Evolutionary conservation across 2,888 invertebrate genomes (phyloP).

Genomic region (Hedya salicella): DNA sequence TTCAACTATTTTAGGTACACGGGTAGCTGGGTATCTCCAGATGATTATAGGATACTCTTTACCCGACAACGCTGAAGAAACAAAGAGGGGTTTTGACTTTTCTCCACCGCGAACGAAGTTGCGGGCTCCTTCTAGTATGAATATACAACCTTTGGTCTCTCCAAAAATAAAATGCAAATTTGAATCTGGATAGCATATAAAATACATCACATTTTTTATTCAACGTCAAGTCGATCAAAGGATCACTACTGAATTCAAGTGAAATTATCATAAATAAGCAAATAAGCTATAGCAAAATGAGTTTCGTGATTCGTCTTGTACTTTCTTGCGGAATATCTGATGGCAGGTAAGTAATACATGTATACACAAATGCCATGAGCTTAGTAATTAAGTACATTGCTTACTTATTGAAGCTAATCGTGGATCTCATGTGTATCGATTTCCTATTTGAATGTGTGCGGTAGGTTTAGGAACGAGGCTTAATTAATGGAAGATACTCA

Average conservation of each 20-base stretch:
- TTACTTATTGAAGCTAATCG: constrained; percentile 29
- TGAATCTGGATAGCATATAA: not conserved
- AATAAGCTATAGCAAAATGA: not conserved
- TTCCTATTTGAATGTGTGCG: constrained; percentile 22
- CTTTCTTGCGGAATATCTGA: not conserved
- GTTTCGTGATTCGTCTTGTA: not conserved
- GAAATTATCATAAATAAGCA: not conserved
- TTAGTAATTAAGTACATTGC: constrained; percentile 21
- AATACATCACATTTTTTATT: not conserved
- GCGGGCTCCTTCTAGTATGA: too few relatives aligned
- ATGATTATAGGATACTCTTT: too few relatives aligned
- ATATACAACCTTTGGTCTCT: not conserved
- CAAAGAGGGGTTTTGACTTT: too few relatives aligned
- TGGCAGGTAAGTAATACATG: not conserved
- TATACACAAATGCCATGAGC: not conserved
- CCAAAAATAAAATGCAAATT: not conserved
- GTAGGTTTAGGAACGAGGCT: constrained; percentile 1
- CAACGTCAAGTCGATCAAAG: constrained; percentile 1
- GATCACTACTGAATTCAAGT: not conserved
- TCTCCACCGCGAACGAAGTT: too few relatives aligned
- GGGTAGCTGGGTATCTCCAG: too few relatives aligned
- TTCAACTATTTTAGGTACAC: too few relatives aligned
- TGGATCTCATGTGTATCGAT: constrained; percentile 24
- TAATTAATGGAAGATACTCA: constrained; percentile 12
- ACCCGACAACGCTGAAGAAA: too few relatives aligned